phyloP scores from a whole-genome alignment of 2,888 invertebrate species.

The Xestia xanthographa region DNA sequence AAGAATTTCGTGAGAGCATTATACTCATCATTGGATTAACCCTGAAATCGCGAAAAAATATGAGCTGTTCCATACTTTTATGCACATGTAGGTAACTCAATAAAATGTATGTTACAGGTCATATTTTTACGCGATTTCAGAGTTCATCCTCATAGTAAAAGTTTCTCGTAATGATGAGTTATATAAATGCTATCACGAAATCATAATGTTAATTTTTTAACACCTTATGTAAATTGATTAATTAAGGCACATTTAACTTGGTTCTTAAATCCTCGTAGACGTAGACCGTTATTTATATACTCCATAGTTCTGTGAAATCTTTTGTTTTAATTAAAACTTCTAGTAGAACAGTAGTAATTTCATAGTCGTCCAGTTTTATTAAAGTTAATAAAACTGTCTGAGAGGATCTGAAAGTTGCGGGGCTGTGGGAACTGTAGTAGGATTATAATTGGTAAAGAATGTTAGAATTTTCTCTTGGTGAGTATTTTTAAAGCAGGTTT shows the following conservation, averaged over 20 bases:
- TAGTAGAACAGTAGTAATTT: constrained; percentile 28
- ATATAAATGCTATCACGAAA: no score
- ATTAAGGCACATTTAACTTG: background rate
- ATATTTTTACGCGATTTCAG: no score
- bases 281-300: constrained; percentile 19
- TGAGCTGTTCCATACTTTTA: no score
- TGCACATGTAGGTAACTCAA: no score
- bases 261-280: background rate
- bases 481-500: constrained; percentile 6
- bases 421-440: constrained; percentile 20
- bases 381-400: constrained; percentile 46
- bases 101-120: no score
- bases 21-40: no score
- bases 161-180: no score
- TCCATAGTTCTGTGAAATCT: constrained; percentile 8
- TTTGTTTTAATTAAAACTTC: constrained; percentile 52
- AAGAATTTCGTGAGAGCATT: no score
- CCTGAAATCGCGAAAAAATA: no score
- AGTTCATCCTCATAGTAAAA: no score
- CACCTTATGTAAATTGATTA: no score
- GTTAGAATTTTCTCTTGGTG: background rate
- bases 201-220: no score
- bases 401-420: constrained; percentile 29
- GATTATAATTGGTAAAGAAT: constrained; percentile 35
- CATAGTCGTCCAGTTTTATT: constrained; percentile 31